Evolutionary conservation across 2,888 invertebrate species (phyloP).

Genomic region (Amblyjoppa fuscipennis): DNA sequence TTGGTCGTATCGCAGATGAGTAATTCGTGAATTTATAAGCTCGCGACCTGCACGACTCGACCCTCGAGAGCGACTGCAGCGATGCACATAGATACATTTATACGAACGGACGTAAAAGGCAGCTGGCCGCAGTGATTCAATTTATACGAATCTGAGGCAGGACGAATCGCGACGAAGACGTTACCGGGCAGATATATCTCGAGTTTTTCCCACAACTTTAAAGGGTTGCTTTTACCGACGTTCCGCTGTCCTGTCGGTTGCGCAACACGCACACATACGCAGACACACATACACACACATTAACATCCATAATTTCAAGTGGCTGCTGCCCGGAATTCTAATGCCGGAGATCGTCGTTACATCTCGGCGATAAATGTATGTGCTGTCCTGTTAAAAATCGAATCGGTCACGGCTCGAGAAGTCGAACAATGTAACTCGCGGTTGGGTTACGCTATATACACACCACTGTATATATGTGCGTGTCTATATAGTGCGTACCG

Average conservation of each 20-base stretch:
- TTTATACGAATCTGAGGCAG: conserved; percentile 67
- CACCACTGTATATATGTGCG: background rate
- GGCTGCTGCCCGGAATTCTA: conserved; percentile 62
- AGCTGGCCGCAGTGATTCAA: conserved; percentile 52
- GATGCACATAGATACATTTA: background rate
- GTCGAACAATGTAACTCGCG: conserved; percentile 76
- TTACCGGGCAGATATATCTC: conserved; percentile 43
- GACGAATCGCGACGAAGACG: conserved; percentile 70
- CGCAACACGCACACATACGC: conserved; percentile 16
- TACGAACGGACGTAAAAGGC: background rate
- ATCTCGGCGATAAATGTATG: conserved; percentile 51
- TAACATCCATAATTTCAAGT: conserved; percentile 60
- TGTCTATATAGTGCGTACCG: background rate
- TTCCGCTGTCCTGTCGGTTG: conserved; percentile 50
- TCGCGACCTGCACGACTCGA: background rate
- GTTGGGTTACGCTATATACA: conserved; percentile 34
- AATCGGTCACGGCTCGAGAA: conserved; percentile 84
- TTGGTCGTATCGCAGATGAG: background rate
- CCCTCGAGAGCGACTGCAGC: background rate
- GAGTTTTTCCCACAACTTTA: conserved; percentile 64
- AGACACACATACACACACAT: conserved; percentile 4
- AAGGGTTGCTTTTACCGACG: conserved; percentile 63
- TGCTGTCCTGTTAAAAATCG: conserved; percentile 83
- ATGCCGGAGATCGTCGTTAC: conserved; percentile 61
- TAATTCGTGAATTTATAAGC: background rate